Evolutionary conservation across 2,113 vertebrate genomes (phyloP).

Genomic region (Corvus hawaiiensis): DNA sequence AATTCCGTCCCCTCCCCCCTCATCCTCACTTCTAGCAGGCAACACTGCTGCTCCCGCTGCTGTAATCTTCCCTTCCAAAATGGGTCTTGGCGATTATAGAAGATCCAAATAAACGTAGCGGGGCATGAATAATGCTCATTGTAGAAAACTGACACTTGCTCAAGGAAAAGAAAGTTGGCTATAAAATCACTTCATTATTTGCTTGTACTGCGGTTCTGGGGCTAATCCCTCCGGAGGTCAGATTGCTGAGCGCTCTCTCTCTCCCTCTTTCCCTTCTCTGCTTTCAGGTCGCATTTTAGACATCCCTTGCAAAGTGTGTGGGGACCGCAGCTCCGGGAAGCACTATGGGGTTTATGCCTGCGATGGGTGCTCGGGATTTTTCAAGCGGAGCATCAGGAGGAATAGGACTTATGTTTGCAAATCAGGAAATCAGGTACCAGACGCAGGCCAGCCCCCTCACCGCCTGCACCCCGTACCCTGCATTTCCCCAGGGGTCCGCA

Average conservation of each 20-base stretch:
- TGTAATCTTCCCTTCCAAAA: constrained; percentile 68
- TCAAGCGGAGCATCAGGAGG: constrained; percentile 96
- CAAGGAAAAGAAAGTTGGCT: constrained; percentile 74
- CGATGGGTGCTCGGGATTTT: constrained; percentile 97
- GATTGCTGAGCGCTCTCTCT: constrained; percentile 58
- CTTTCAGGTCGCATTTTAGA: constrained; percentile 94
- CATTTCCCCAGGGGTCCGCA: background rate
- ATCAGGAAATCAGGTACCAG: constrained; percentile 92
- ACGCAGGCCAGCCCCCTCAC: background rate
- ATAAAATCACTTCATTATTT: constrained; percentile 79
- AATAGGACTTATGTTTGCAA: constrained; percentile 98
- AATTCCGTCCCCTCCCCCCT: background rate
- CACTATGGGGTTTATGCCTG: constrained; percentile 98
- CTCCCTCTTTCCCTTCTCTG: background rate
- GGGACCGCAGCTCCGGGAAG: constrained; percentile 95
- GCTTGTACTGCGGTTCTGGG: constrained; percentile 66
- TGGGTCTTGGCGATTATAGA: constrained; percentile 63
- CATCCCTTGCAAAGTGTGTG: constrained; percentile 98
- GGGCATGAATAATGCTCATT: constrained; percentile 76
- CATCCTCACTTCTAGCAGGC: constrained; percentile 12
- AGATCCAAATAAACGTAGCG: constrained; percentile 73
- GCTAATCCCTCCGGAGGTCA: constrained; percentile 71
- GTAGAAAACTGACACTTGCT: constrained; percentile 77
- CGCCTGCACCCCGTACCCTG: background rate
- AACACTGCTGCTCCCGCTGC: constrained; percentile 39